These are phyloP conservation scores for Arizona elegans DNA, from an alignment of 2,113 vertebrate species.

Conservation along the genomic window DNA sequence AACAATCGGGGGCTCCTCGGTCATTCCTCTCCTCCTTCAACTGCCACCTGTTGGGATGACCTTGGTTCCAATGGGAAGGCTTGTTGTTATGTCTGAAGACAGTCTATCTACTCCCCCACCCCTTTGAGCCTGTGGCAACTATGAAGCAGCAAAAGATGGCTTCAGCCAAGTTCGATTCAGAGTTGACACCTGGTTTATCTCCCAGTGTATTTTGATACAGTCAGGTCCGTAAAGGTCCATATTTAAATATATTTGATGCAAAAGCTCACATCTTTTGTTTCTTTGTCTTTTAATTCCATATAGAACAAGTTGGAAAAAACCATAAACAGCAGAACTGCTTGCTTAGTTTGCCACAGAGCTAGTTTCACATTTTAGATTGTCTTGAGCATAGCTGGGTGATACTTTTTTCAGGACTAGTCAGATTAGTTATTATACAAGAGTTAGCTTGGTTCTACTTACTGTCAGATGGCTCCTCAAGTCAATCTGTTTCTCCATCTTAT, in stretches of 20 bases:
- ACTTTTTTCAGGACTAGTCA: not conserved
- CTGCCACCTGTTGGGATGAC: too few relatives aligned
- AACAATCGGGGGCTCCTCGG: too few relatives aligned
- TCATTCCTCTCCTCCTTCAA: too few relatives aligned
- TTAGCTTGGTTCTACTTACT: not conserved
- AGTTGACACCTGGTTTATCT: not conserved
- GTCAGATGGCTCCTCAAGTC: not conserved
- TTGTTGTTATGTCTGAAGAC: too few relatives aligned
- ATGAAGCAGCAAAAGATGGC: too few relatives aligned
- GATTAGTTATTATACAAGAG: not conserved
- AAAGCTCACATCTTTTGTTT: not conserved
- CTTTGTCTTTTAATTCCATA: not conserved
- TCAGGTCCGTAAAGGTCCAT: not conserved
- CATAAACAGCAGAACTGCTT: not conserved
- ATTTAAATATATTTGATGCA: not conserved
- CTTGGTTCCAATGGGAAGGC: too few relatives aligned
- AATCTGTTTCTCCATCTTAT: not conserved
- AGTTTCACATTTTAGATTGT: not conserved
- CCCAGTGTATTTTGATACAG: not conserved
- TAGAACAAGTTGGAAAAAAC: not conserved
- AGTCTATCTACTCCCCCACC: too few relatives aligned
- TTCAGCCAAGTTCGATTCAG: too few relatives aligned
- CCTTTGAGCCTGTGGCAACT: too few relatives aligned
- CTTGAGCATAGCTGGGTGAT: not conserved
- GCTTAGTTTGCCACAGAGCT: not conserved